These are phyloP conservation scores for Aphis craccivora DNA, from an alignment of 1,140 invertebrate genomes.

Conservation along the genomic window DNA sequence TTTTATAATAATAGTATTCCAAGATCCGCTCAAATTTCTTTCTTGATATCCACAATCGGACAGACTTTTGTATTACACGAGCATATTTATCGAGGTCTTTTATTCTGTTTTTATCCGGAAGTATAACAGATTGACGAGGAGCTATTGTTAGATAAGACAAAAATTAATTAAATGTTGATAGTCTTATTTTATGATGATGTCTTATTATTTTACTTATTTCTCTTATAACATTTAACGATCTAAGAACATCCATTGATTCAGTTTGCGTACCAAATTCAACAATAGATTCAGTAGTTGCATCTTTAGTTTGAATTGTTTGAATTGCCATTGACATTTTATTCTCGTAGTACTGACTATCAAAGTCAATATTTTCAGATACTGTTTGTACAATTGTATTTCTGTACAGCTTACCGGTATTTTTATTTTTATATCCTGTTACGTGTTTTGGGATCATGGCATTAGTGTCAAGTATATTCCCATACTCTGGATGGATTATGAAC, in stretches of 20 bases:
- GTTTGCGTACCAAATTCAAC: slow-evolving; percentile 6
- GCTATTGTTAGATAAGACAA: background rate
- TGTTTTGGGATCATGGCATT: background rate
- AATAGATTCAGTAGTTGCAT: background rate
- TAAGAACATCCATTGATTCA: background rate
- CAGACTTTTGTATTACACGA: background rate
- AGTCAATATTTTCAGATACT: background rate
- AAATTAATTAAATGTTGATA: background rate
- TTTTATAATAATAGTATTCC: slow-evolving; percentile 1
- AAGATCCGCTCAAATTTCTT: background rate
- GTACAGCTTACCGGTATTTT: slow-evolving; percentile 1
- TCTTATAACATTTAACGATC: background rate
- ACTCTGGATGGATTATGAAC: background rate
- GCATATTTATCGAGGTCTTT: background rate
- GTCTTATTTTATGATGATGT: background rate
- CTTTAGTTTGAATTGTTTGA: slow-evolving; percentile 6
- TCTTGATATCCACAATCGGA: background rate
- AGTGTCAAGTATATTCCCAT: background rate
- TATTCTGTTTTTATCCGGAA: background rate
- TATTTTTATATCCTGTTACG: background rate
- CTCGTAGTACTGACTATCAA: background rate
- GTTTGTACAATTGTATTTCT: slow-evolving; percentile 18
- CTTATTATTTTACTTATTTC: slow-evolving; percentile 44
- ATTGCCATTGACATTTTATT: background rate
- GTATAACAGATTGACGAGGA: background rate